Conservation (phyloP, 1,140 invertebrate species). For the Nasonia longicornis region DNA sequence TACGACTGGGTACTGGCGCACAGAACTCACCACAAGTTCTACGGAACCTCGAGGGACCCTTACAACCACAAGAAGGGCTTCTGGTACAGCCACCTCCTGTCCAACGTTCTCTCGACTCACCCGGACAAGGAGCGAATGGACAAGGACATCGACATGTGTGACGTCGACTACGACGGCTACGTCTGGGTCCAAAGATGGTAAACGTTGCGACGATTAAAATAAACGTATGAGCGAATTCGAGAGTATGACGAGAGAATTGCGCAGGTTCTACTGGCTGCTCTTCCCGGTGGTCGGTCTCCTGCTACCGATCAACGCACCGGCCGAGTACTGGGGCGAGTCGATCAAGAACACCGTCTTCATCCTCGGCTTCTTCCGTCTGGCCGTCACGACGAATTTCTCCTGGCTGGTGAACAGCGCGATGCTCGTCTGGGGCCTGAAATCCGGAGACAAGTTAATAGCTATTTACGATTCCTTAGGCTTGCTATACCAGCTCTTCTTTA, state of each 20-base stretch:
- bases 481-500: conserved; percentile 57
- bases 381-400: conserved; percentile 72
- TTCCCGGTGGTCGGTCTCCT: conserved; percentile 76
- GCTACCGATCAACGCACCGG: conserved; percentile 79
- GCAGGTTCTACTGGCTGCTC: conserved; percentile 79
- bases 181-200: conserved; percentile 88
- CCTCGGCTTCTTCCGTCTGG: conserved; percentile 76
- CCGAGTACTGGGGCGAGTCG: conserved; percentile 81
- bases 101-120: conserved; percentile 78
- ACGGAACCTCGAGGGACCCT: conserved; percentile 90
- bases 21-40: conserved; percentile 90
- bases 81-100: conserved; percentile 84
- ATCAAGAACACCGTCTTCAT: conserved; percentile 73
- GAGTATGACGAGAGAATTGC: too few species aligned
- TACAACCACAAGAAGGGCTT: conserved; percentile 90
- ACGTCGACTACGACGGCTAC: conserved; percentile 85
- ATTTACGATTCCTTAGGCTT: conserved; percentile 56
- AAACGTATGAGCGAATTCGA: too few species aligned
- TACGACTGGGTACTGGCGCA: conserved; percentile 86
- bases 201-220: background rate
- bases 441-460: conserved; percentile 76
- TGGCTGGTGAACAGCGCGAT: conserved; percentile 80
- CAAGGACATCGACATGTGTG: conserved; percentile 84
- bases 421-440: conserved; percentile 78
- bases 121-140: conserved; percentile 78